A percentile compares a stretch with the other conserved stretches of the same genome.
Evolutionary conservation across 2,888 invertebrate genomes (phyloP).

Genomic region (Venustoraphidia nigricollis): DNA sequence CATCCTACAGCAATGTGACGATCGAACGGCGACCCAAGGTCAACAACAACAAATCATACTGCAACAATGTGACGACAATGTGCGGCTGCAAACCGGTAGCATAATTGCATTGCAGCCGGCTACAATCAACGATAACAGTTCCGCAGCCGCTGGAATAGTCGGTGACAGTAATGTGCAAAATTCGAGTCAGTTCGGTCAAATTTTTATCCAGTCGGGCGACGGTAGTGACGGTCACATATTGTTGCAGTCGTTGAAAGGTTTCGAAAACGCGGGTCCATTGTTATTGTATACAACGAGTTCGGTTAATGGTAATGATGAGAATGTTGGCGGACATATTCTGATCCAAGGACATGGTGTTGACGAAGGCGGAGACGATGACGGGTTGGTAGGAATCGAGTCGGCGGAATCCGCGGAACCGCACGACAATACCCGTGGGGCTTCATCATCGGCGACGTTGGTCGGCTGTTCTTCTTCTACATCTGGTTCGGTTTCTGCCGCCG

Average conservation of each 20-base stretch:
- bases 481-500: too few species aligned
- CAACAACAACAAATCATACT: conserved; percentile 1
- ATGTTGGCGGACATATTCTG: conserved; percentile 21
- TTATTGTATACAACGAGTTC: conserved; percentile 14
- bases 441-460: too few species aligned
- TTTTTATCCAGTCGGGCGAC: conserved; percentile 18
- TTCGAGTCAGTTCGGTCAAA: conserved; percentile 12
- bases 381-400: conserved; percentile 11
- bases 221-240: conserved; percentile 21
- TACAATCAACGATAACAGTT: conserved; percentile 1
- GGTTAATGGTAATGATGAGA: conserved; percentile 21
- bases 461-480: too few species aligned
- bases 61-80: conserved; percentile 6
- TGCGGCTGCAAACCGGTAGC: conserved; percentile 2
- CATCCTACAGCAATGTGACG: conserved; percentile 23
- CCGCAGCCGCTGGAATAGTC: background rate
- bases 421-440: background rate
- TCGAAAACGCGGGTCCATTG: conserved; percentile 22
- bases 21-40: conserved; percentile 5
- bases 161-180: background rate
- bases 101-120: background rate
- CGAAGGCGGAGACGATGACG: conserved; percentile 12
- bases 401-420: conserved; percentile 16
- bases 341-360: conserved; percentile 22
- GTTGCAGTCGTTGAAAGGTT: conserved; percentile 25